Base-by-base conservation (phyloP, 2,113 vertebrate species). In the Neogobius melanostomus region DNA sequence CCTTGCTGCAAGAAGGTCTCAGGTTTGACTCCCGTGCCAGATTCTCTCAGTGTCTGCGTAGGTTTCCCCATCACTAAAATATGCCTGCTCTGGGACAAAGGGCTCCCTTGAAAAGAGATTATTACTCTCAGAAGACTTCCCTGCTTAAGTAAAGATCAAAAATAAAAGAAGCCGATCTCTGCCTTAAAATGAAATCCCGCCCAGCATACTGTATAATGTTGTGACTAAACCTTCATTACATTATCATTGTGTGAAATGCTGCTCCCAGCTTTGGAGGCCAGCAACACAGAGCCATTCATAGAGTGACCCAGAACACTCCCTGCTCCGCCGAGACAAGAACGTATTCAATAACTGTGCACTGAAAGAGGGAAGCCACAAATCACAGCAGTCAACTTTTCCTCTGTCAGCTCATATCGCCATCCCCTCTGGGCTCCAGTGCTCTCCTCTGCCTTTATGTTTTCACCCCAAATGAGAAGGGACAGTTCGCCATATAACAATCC, bases 381-480 rank as follows among this genome's bases (percentile, higher is more conserved):
- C 76, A 79, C 54, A 59, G 46, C 54, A 69, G 81, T 79, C 74
- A 71, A 80, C 73, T 82, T 82, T 81, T 85, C 80, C 62, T 77
- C 76, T 64, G 80, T 72, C 75, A 88, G 69, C 73, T 85, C 80
- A 74, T 74, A 80, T 86, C 74, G 74, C 57, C 74, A 69, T 71
- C 69, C 68, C 84, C 78, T 71, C 50, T 10, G 46, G 81, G 66
- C 66, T 43, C 8, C 0, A 5, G 4, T 12, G 45, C 46, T 46
- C 45, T 79, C 71, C 17, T 56, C 17, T 56, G 50, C 56, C 77
- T 76, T 78, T 43, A 74, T 74, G 81, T 79, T 81, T 74, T 60
- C 50, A 54, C 75, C 59, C 12, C 36, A 82, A 83, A 87, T 87
- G 81, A 90, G 83, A 91, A 85, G 76, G 87, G 76, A 83, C 83